Base-by-base conservation (phyloP, 2,113 vertebrate genomes). In the Mormyrus lacerda region DNA sequence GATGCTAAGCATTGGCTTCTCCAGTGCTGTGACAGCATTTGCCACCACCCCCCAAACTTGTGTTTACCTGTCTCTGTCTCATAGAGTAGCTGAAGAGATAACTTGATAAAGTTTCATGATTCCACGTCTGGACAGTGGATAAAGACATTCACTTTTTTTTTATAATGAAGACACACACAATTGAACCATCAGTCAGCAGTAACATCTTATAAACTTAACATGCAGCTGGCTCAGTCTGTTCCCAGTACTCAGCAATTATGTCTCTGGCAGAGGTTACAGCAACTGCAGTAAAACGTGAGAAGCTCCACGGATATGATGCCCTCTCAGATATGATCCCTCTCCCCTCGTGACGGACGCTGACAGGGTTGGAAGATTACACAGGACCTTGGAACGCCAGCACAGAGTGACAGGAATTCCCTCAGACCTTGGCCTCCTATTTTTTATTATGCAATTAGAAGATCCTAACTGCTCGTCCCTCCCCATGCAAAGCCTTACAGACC, bases 371-470 rank as follows among this genome's bases (percentile, higher is more conserved):
- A 86, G 48, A 51, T 31, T n/a, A 86, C n/a, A 86, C 21, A 31
- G 48, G 42, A 11, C 27, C 85, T 6, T 39, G 44, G 44, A 84
- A 84, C 19, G 21, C 19, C 4, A 17, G 82, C 19, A 24, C 21
- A n/a, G 84, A 50, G 0, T 51, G 84, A 50, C n/a, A 5, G 24
- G 47, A 35, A 48, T 51, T 35, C 85, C 48, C 85, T 39, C n/a
- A 19, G 27, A n/a, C 45, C 48, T 27, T 10, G n/a, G 85, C 3
- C 9, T n/a, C 21, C 48, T 31, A 42, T 27, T 73, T 69, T 88
- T 88, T 24, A 88, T 88, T 73, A 88, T 76, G 39, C 87, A 88
- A 73, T 88, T 88, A 88, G 44, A 6, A 31, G 21, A 35, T 58
- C 44, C 42, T 0, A 47, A 88, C 24, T 47, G 27, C 21, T 58